Conservation (phyloP, 2,113 vertebrate species). For the Lates calcarifer region DNA sequence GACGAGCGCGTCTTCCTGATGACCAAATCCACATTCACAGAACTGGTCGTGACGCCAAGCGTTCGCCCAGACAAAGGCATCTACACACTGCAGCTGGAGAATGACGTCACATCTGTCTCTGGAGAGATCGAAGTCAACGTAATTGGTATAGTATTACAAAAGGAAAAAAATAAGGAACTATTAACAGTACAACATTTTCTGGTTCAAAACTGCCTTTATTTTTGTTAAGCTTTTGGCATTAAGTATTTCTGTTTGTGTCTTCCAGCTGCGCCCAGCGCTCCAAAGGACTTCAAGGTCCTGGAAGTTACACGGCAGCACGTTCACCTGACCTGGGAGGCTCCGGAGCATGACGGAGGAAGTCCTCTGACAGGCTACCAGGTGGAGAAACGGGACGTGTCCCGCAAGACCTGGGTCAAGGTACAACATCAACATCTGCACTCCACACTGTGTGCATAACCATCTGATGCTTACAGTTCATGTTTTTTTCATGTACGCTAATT, state of each 20-base stretch:
- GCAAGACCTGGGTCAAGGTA: constrained; percentile 98
- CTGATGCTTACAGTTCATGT: not conserved
- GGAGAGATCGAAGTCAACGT: constrained; percentile 97
- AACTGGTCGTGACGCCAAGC: constrained; percentile 92
- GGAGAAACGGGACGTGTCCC: constrained; percentile 94
- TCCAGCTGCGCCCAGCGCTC: constrained; percentile 93
- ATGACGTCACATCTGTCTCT: constrained; percentile 89
- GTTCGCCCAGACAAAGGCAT: constrained; percentile 94
- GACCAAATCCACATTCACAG: constrained; percentile 89
- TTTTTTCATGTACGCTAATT: not conserved
- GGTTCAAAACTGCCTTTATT: not conserved
- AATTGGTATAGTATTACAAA: constrained; percentile 88
- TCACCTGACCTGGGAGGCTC: constrained; percentile 94
- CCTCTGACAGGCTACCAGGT: constrained; percentile 94
- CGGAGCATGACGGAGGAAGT: constrained; percentile 97
- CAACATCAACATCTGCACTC: not conserved
- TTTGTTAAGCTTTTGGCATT: not conserved
- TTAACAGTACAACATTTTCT: not conserved
- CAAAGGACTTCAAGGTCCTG: constrained; percentile 93
- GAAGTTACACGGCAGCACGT: constrained; percentile 92
- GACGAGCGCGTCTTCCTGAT: constrained; percentile 89
- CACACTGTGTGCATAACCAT: too few species aligned
- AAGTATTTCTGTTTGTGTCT: constrained; percentile 36
- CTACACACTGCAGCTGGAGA: constrained; percentile 92
- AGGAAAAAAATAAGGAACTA: not conserved